Conservation (phyloP, 2,797 vertebrate genomes). For the Todus mexicanus region DNA sequence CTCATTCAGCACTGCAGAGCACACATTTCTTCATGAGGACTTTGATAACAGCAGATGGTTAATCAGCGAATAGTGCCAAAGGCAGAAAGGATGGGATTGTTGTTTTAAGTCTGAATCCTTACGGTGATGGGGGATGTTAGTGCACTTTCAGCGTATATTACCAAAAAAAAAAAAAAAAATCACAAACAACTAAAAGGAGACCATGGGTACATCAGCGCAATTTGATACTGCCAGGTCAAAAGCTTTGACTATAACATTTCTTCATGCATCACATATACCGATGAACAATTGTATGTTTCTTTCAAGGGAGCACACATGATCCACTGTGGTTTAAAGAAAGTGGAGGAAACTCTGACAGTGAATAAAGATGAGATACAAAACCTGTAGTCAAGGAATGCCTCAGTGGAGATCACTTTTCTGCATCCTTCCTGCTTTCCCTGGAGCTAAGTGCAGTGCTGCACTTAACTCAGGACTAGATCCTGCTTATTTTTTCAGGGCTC, state of each 20-base stretch:
- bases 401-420: slow-evolving; percentile 1
- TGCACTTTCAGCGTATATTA: not conserved
- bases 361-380: slow-evolving; percentile 38
- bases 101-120: not conserved
- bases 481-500: not conserved
- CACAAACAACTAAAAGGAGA: not conserved
- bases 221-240: not conserved
- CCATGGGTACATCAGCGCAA: not conserved
- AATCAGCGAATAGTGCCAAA: slow-evolving; percentile 9
- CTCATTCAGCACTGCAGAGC: not conserved
- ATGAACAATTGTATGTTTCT: not conserved
- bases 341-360: not conserved
- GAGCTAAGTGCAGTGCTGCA: not conserved
- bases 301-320: not conserved
- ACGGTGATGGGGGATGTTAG: not conserved
- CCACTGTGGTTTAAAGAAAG: not conserved
- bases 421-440: slow-evolving; percentile 9
- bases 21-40: not conserved
- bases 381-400: not conserved
- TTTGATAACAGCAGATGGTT: slow-evolving; percentile 20
- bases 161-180: not conserved
- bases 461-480: not conserved
- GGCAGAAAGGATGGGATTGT: not conserved
- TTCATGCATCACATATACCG: not conserved
- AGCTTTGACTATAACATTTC: not conserved